A percentile compares a stretch with the other conserved stretches of the same genome.
These are phyloP conservation scores for Zootermopsis nevadensis DNA, from an alignment of 2,888 invertebrate genomes.

Conservation along the genomic window DNA sequence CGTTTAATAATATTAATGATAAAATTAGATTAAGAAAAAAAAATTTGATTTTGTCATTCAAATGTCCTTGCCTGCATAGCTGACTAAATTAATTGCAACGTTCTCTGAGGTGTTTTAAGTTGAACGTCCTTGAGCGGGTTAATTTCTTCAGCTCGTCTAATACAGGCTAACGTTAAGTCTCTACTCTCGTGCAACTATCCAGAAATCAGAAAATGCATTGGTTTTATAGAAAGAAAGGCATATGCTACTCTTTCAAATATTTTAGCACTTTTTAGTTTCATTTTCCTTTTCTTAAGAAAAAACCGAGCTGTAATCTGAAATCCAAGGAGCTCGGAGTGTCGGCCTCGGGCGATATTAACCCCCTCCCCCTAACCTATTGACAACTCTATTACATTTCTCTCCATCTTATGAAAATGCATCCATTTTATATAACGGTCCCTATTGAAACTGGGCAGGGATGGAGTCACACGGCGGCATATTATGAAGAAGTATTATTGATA, in stretches of 20 bases:
- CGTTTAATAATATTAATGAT: too few species aligned
- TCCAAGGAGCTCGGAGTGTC: background rate
- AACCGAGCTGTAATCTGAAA: constrained; percentile 28
- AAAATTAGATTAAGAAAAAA: too few species aligned
- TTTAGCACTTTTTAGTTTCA: background rate
- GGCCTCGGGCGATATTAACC: constrained; percentile 33
- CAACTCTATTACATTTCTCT: constrained; percentile 42
- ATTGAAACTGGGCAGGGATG: constrained; percentile 16
- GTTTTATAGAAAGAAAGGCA: background rate
- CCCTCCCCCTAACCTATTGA: constrained; percentile 35
- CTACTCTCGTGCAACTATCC: background rate
- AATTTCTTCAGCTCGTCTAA: too few species aligned
- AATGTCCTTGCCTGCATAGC: too few species aligned
- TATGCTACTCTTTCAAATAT: background rate
- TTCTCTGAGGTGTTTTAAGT: too few species aligned
- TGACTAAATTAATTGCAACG: too few species aligned
- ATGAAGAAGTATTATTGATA: constrained; percentile 2
- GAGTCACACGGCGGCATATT: background rate
- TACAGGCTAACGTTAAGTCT: background rate
- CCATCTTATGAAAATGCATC: constrained; percentile 38
- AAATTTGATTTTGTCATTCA: too few species aligned
- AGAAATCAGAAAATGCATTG: background rate
- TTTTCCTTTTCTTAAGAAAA: background rate
- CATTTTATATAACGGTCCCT: constrained; percentile 13
- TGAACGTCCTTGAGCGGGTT: too few species aligned